Evolutionary conservation across 2,113 vertebrate species (phyloP), one percentile per base, ranked within the genome.

Genomic region (Rhagologus leucostigma): DNA sequence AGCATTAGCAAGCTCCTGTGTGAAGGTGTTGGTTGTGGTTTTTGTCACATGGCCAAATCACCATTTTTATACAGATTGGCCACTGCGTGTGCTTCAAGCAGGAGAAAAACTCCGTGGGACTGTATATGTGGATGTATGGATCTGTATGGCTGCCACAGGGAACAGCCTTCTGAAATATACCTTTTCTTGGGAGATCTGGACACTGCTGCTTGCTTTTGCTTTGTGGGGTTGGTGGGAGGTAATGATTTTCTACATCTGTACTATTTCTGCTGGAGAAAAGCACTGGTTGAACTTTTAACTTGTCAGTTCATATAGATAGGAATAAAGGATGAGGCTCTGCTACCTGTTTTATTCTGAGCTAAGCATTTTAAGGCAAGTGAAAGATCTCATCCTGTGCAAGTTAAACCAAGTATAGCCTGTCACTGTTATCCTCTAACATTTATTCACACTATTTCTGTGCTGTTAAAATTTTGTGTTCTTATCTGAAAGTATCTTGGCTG

Each of bases 51-150:
- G 41, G 11, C 17, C 26, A 56, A 59, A 64, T 15, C 74, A 27
- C 10, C 19, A 57, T 13, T 2, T 1, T 10, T 37, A 1, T 7
- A 4, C 6, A 42, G 57, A 53, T 52, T 4, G 30, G 11, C 37
- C 74, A 26, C 44, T 46, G 16, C 6, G 1, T 10, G 14, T 4
- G 2, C 21, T 42, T 74, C 73, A 59, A n/a, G 33, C 7, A 52
- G 35, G 15, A 59, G 6, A 52, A 9, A 6, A 74, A 5, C 7
- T 83, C 10, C 4, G 2, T 4, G 33, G 26, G 11, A 16, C 47
- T 80, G 13, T 16, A 2, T 9, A 2, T 29, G 26, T 42, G 35
- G 26, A 8, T 41, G 8, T 33, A 22, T 60, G 41, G 56, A 30
- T 84, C 84, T 29, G 7, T 64, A 13, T 33, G 27, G 49, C 32